Evolutionary conservation across 1,140 invertebrate species (phyloP).

Genomic region (Oreohelix idahoensis): DNA sequence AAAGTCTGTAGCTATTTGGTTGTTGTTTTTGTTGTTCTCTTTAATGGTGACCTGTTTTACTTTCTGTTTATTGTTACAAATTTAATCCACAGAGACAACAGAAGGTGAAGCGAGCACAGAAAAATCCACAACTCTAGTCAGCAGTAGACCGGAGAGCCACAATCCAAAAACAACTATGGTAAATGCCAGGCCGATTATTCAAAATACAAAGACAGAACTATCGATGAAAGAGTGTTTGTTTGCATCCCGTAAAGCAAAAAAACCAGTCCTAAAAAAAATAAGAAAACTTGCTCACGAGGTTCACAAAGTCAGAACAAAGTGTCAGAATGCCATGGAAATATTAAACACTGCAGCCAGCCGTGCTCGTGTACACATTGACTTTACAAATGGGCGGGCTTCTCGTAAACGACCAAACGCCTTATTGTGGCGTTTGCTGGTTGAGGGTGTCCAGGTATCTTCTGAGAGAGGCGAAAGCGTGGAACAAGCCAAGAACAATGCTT

Average conservation of each 20-base stretch:
- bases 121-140: background rate
- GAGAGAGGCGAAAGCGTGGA: constrained; percentile 54
- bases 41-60: too few species aligned
- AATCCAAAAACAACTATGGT: background rate
- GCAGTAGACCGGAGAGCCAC: background rate
- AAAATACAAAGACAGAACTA: background rate
- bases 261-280: constrained; percentile 30
- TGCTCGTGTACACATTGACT: constrained; percentile 14
- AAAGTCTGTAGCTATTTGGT: too few species aligned
- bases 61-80: too few species aligned
- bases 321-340: constrained; percentile 39
- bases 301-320: constrained; percentile 20
- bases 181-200: background rate
- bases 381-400: background rate
- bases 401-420: constrained; percentile 30
- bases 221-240: background rate
- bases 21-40: too few species aligned
- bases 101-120: background rate
- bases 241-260: background rate
- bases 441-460: constrained; percentile 43
- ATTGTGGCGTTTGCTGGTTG: constrained; percentile 52
- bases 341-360: constrained; percentile 38
- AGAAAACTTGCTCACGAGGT: constrained; percentile 39
- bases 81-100: too few species aligned
- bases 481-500: constrained; percentile 59